phyloP scores from a whole-genome alignment of 2,113 vertebrate genomes.

The Oreocharis arfaki region DNA sequence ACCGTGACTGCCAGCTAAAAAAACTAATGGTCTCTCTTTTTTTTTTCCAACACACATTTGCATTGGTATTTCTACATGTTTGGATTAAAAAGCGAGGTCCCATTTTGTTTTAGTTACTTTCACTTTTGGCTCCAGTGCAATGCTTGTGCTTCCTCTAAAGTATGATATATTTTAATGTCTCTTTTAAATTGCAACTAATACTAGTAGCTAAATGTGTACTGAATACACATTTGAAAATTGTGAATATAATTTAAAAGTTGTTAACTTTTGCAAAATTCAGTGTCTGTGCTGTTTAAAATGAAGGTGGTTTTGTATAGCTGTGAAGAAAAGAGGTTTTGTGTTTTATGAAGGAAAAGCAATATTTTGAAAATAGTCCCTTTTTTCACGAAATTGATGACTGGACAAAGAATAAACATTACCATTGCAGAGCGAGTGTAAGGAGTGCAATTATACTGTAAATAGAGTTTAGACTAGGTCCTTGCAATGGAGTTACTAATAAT shows the following conservation, averaged over 20 bases:
- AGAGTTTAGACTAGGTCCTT: not conserved
- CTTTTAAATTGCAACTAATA: not conserved
- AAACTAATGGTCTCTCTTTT: accelerated
- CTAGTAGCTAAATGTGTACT: not conserved
- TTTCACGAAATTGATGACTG: accelerated
- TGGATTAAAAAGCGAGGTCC: not conserved
- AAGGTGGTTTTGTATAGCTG: accelerated
- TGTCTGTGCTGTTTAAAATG: not conserved
- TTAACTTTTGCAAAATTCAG: not conserved
- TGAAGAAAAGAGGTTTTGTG: not conserved
- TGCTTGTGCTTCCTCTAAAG: not conserved
- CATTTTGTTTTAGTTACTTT: not conserved
- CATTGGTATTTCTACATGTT: not conserved
- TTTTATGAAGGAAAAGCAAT: not conserved
- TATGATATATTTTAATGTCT: not conserved
- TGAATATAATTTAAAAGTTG: not conserved
- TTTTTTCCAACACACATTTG: not conserved
- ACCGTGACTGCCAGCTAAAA: not conserved
- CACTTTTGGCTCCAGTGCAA: not conserved
- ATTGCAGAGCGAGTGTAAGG: not conserved
- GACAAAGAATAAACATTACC: not conserved
- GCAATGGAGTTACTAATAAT: not conserved
- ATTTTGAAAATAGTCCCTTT: not conserved
- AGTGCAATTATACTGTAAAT: not conserved
- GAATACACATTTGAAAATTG: not conserved